phyloP scores from a whole-genome alignment of 1,140 invertebrate species.

The Cherax destructor region DNA sequence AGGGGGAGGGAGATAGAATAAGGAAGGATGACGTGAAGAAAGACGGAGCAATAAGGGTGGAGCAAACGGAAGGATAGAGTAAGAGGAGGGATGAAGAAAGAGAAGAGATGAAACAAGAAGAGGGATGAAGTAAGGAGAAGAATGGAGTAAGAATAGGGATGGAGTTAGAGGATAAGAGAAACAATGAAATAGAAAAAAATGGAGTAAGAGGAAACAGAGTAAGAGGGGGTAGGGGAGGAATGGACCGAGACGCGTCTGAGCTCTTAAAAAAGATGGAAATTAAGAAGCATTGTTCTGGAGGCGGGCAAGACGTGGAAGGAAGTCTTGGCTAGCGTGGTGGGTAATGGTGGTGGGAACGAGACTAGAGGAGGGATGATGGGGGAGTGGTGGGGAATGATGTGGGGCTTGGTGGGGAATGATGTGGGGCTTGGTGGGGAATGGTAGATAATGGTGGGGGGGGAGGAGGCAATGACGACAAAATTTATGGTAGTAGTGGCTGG shows the following conservation, averaged over 20 bases:
- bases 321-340: neutral
- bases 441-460: neutral
- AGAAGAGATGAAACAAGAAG: too few species aligned
- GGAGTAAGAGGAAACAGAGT: too few species aligned
- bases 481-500: neutral
- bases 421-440: neutral
- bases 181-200: too few species aligned
- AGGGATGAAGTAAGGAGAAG: too few species aligned
- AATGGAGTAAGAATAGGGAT: too few species aligned
- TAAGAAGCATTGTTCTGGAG: slow-evolving; percentile 32
- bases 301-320: slow-evolving; percentile 13
- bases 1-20: neutral
- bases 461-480: too few species aligned
- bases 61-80: too few species aligned
- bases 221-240: neutral
- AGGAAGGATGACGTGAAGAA: too few species aligned
- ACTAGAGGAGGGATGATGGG: too few species aligned
- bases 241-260: neutral
- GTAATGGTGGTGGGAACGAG: neutral
- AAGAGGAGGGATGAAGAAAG: too few species aligned
- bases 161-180: too few species aligned
- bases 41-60: too few species aligned
- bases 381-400: neutral
- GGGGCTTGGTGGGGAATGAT: neutral
- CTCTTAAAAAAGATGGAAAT: slow-evolving; percentile 27